These are phyloP conservation scores for Sylvietta virens DNA, from an alignment of 2,113 vertebrate species.

Conservation along the genomic window DNA sequence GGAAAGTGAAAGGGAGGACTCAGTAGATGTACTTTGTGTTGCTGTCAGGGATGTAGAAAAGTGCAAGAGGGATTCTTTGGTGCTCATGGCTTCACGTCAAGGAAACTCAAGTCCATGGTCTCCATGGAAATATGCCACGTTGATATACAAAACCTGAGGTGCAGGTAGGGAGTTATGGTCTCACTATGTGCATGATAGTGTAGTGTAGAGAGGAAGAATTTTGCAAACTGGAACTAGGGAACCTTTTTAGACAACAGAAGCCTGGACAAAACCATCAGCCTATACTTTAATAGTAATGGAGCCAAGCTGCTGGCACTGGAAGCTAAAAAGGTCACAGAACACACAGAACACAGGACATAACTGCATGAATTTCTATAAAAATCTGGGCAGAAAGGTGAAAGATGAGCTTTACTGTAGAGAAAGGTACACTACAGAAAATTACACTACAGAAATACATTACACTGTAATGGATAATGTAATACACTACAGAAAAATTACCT, in stretches of 20 bases:
- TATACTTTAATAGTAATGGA: neutral
- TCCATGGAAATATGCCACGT: neutral
- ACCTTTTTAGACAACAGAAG: neutral
- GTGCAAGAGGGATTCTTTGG: neutral
- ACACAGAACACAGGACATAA: too few relatives aligned
- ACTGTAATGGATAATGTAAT: neutral
- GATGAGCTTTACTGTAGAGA: neutral
- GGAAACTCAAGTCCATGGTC: neutral
- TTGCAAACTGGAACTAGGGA: neutral
- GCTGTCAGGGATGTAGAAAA: neutral
- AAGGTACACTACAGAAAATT: neutral
- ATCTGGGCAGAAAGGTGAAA: neutral
- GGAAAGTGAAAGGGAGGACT: neutral
- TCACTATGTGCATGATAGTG: neutral
- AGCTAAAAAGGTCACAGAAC: neutral
- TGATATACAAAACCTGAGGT: neutral
- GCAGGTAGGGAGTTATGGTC: neutral
- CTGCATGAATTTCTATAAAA: neutral
- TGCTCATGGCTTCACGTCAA: neutral
- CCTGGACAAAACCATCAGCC: neutral
- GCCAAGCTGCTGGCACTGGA: neutral
- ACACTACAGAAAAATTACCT: neutral
- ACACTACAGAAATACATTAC: neutral
- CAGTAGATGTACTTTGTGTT: fast-evolving
- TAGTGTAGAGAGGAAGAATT: neutral